phyloP scores from a whole-genome alignment of 2,888 invertebrate genomes.

The Phaedon cochleariae region DNA sequence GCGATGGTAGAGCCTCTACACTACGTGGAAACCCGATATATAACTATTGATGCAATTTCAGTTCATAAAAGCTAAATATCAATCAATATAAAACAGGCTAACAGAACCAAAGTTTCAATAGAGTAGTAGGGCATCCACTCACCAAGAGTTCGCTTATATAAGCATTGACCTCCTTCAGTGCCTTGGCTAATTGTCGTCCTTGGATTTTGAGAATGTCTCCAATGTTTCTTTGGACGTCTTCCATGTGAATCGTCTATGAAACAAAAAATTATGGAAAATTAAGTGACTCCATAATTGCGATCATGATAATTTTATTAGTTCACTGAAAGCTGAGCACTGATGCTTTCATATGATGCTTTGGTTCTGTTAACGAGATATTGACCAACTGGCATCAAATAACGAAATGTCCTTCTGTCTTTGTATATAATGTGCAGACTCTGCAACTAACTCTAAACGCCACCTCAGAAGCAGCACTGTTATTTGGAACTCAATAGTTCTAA shows the following conservation, averaged over 20 bases:
- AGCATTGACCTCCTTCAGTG: slow-evolving; percentile 65
- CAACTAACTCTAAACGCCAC: too few relatives aligned
- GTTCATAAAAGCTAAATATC: background rate
- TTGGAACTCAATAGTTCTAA: too few relatives aligned
- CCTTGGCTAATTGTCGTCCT: slow-evolving; percentile 61
- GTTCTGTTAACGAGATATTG: background rate
- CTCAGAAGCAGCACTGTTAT: too few relatives aligned
- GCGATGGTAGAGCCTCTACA: too few relatives aligned
- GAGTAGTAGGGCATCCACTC: slow-evolving; percentile 44
- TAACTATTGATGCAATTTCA: too few relatives aligned
- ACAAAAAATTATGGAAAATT: slow-evolving; percentile 32
- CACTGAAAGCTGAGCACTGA: too few relatives aligned
- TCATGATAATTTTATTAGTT: too few relatives aligned
- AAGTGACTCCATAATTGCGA: background rate
- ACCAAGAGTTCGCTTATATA: slow-evolving; percentile 67
- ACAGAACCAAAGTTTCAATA: slow-evolving; percentile 40
- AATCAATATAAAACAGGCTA: slow-evolving; percentile 16
- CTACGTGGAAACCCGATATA: too few relatives aligned
- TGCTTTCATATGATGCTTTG: background rate
- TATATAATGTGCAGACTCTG: too few relatives aligned
- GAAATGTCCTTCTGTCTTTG: too few relatives aligned
- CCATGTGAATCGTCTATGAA: slow-evolving; percentile 69
- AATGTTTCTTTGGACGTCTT: slow-evolving; percentile 65
- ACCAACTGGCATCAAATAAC: too few relatives aligned
- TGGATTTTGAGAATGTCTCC: slow-evolving; percentile 65